A percentile compares a stretch with the other conserved stretches of the same genome.
phyloP scores from a whole-genome alignment of 2,113 vertebrate species.

The Brachionichthys hirsutus region DNA sequence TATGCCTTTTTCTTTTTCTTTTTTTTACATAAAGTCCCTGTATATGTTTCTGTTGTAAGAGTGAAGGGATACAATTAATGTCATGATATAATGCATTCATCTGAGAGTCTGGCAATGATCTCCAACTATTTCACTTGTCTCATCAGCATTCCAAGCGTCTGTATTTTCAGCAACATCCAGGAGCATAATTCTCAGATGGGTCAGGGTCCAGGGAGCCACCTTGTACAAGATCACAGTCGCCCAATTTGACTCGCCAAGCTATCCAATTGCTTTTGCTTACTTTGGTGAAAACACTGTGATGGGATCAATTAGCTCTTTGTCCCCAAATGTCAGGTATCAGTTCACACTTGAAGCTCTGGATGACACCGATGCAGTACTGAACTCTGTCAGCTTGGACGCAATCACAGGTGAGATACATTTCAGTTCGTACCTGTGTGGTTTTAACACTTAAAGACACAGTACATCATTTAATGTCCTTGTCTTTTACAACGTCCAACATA shows the following conservation, averaged over 20 bases:
- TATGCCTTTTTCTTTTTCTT: slow-evolving; percentile 11
- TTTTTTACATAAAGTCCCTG: not conserved
- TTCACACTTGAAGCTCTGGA: slow-evolving; percentile 74
- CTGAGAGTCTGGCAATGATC: not conserved
- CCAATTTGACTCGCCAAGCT: slow-evolving; percentile 31
- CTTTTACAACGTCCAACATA: too few species aligned
- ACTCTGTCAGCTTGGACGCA: slow-evolving; percentile 34
- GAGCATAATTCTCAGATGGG: slow-evolving; percentile 71
- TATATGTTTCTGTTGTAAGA: too few species aligned
- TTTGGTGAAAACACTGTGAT: slow-evolving; percentile 76
- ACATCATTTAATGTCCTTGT: too few species aligned
- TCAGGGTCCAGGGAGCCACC: slow-evolving; percentile 58
- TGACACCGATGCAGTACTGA: slow-evolving; percentile 48
- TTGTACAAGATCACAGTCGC: slow-evolving; percentile 77
- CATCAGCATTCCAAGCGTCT: slow-evolving; percentile 45
- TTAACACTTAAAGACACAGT: not conserved
- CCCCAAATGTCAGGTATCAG: slow-evolving; percentile 63
- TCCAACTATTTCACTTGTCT: slow-evolving; percentile 1
- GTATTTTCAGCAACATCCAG: slow-evolving; percentile 74
- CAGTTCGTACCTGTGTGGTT: not conserved
- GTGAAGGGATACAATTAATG: too few species aligned
- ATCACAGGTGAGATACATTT: slow-evolving; percentile 66
- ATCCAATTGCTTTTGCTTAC: slow-evolving; percentile 42
- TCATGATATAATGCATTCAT: too few species aligned
- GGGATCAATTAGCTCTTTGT: slow-evolving; percentile 73